A percentile compares a stretch with the other conserved stretches of the same genome.
Evolutionary conservation across 2,888 invertebrate species (phyloP).

Genomic region (Pyralis farinalis): DNA sequence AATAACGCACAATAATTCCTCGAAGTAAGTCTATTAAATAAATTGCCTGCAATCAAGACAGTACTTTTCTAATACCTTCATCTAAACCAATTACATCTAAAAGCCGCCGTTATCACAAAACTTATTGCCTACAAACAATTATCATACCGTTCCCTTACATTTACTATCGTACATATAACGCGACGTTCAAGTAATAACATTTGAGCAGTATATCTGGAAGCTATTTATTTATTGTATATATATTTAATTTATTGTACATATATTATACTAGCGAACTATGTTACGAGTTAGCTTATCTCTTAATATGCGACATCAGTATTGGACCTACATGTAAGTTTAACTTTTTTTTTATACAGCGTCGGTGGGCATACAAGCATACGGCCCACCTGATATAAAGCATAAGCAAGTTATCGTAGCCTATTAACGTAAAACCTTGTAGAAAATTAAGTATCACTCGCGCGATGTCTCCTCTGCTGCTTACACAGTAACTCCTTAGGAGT

Average conservation of each 20-base stretch:
- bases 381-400: no score
- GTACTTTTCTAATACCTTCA: conserved; percentile 25
- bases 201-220: conserved; percentile 2
- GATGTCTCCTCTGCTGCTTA: no score
- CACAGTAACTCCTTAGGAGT: no score
- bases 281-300: no score
- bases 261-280: not conserved
- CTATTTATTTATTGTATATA: conserved; percentile 3
- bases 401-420: no score
- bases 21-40: conserved; percentile 32
- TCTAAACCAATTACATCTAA: conserved; percentile 9
- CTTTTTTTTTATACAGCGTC: no score
- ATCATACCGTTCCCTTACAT: conserved; percentile 7
- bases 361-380: no score
- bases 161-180: not conserved
- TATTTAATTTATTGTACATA: no score
- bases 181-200: conserved; percentile 7
- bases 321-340: no score
- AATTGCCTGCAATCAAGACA: conserved; percentile 34
- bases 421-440: no score
- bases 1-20: not conserved
- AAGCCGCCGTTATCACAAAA: conserved; percentile 2
- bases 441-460: no score
- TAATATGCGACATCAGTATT: no score
- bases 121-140: conserved; percentile 8